Evolutionary conservation across 2,113 vertebrate genomes (phyloP), one percentile per base, ranked within the genome.

Genomic region (Melanostigma gelatinosum): DNA sequence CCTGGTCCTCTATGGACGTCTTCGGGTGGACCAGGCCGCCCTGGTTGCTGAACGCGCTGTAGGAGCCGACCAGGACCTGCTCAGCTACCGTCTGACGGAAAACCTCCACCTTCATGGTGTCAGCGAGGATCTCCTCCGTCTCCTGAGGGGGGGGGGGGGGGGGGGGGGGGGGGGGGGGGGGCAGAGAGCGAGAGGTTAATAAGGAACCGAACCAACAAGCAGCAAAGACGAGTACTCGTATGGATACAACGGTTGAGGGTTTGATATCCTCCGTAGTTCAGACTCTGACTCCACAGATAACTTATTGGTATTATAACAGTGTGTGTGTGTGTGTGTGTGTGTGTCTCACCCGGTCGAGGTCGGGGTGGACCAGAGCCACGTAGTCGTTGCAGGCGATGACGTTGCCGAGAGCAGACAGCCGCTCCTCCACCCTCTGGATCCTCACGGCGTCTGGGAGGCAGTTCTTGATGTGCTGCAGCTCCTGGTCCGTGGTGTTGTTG

Each of bases 51-150:
- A 99, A 99, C 0, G 96, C 80, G 79, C 96, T 97, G 92, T 99
- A 99, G 77, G 97, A 99, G 42, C 98, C 98, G 8, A 99, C 97
- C 4, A 99, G 94, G 63, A 98, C 97, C 89, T 99, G 98, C 77
- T 98, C 97, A 0, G 98, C 98, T 34, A 99, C 94, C 0, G 98
- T 99, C 90, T 99, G 98, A 72, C 98, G 96, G 94, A 99, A 99
- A 54, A 99, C 98, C 87, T 99, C 98, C 57, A 99, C 98, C 94
- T 97, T 98, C 68, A 99, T 95, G 0, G 96, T 96, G 88, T 99
- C 98, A 7, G 97, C 97, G 72, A 99, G 91, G 85, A 99, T 97
- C 92, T 99, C 98, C 90, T 99, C 98, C 0, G 98, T 99, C 80
- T 99, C 98, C 98, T 99, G 75, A 34, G n/a, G n/a, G n/a, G n/a